phyloP scores from a whole-genome alignment of 2,888 invertebrate species.

The Rhogogaster chlorosoma region DNA sequence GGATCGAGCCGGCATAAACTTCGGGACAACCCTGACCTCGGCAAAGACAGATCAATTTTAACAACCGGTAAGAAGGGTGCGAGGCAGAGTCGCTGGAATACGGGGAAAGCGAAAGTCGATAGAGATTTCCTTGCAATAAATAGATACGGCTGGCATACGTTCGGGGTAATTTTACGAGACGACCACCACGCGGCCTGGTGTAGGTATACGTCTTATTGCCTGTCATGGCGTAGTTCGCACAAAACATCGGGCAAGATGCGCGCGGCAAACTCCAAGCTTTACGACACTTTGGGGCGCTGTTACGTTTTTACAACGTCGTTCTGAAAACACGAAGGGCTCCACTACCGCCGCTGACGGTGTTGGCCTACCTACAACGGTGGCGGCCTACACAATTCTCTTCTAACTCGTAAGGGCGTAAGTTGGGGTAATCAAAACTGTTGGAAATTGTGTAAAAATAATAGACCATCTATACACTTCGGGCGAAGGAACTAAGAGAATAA shows the following conservation, averaged over 20 bases:
- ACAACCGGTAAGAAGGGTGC: not conserved
- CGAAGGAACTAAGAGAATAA: not conserved
- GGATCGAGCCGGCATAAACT: not conserved
- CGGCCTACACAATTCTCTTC: not conserved
- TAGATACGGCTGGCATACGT: constrained; percentile 21
- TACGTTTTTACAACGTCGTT: constrained; percentile 77
- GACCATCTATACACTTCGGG: not conserved
- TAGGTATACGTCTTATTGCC: constrained; percentile 34
- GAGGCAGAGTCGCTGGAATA: not conserved
- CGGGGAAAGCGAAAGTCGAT: constrained; percentile 2
- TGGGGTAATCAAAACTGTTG: not conserved
- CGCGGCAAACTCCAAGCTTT: constrained; percentile 70
- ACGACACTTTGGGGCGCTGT: constrained; percentile 76
- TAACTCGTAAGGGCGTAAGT: constrained; percentile 13
- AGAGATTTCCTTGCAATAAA: constrained; percentile 41
- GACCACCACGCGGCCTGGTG: not conserved
- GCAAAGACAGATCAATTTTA: constrained; percentile 1
- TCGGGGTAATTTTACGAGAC: constrained; percentile 37
- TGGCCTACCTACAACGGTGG: constrained; percentile 2
- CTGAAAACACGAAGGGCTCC: constrained; percentile 64
- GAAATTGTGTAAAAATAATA: not conserved
- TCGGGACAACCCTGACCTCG: constrained; percentile 34
- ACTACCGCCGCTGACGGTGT: not conserved
- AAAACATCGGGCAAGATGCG: constrained; percentile 34
- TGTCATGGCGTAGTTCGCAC: constrained; percentile 45